Evolutionary conservation across 2,888 invertebrate species (phyloP).

Genomic region (Neoitamus cyanurus): DNA sequence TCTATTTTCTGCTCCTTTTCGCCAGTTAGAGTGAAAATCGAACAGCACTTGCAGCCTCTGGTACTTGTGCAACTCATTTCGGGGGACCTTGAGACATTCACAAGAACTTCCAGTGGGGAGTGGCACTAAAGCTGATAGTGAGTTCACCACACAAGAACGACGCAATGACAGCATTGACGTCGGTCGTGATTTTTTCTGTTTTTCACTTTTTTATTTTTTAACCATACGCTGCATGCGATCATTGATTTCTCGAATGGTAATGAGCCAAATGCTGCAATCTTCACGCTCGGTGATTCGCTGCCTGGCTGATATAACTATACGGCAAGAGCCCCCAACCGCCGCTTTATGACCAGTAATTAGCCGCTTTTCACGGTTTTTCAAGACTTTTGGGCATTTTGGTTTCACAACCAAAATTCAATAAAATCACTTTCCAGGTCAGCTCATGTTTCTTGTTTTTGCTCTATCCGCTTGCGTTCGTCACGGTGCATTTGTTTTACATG

Average conservation of each 20-base stretch:
- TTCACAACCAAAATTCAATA: neutral
- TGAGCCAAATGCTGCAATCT: neutral
- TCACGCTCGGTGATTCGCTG: neutral
- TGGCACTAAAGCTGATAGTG: neutral
- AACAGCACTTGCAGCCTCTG: neutral
- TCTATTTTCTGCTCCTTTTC: neutral
- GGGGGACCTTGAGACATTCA: neutral
- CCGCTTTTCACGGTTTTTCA: neutral
- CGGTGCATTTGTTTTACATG: neutral
- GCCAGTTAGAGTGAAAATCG: neutral
- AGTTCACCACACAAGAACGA: neutral
- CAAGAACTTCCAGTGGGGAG: neutral
- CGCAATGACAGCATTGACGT: neutral
- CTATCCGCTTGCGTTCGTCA: neutral
- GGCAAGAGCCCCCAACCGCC: neutral
- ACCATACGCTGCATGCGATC: neutral
- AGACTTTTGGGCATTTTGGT: neutral
- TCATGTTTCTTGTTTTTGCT: neutral
- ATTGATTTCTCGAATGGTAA: neutral
- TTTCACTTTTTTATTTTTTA: neutral
- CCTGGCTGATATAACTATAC: neutral
- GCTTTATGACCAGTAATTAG: neutral
- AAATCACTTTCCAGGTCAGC: slow-evolving; percentile 1
- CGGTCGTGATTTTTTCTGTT: neutral
- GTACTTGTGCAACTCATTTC: neutral